A percentile compares a stretch with the other conserved stretches of the same genome.
These are phyloP conservation scores for Scaptomyza flava DNA, from an alignment of 2,888 invertebrate genomes.

Conservation along the genomic window DNA sequence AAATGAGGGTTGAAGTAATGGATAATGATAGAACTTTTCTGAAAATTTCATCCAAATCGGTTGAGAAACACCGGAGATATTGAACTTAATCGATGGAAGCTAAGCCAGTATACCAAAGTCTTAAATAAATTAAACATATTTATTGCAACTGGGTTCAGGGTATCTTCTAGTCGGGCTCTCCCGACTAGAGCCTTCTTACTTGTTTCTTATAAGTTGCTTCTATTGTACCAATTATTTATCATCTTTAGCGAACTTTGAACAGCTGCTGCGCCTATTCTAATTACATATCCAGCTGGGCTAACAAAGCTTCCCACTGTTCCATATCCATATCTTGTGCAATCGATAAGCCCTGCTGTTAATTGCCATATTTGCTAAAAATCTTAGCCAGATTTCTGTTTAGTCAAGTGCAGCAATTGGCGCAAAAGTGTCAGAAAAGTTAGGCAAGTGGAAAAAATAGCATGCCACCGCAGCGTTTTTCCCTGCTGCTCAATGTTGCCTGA, in stretches of 20 bases:
- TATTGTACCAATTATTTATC: constrained; percentile 1
- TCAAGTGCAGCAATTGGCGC: constrained; percentile 26
- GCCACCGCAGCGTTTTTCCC: constrained; percentile 15
- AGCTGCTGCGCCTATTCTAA: constrained; percentile 35
- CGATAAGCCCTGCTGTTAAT: constrained; percentile 29
- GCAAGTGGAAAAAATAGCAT: constrained; percentile 68
- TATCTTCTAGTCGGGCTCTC: too few relatives aligned
- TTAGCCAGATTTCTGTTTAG: constrained; percentile 32
- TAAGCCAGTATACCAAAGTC: too few relatives aligned
- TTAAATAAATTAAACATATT: too few relatives aligned
- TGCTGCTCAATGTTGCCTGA: constrained; percentile 70
- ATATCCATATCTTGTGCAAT: constrained; percentile 12
- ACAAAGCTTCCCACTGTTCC: constrained; percentile 35
- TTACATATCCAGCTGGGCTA: constrained; percentile 52
- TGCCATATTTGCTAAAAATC: constrained; percentile 20
- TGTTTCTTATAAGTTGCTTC: too few relatives aligned
- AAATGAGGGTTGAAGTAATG: too few relatives aligned
- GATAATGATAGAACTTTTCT: too few relatives aligned
- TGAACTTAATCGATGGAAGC: too few relatives aligned
- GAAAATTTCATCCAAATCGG: too few relatives aligned
- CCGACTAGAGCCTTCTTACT: too few relatives aligned
- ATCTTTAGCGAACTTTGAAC: constrained; percentile 4
- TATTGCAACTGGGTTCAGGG: too few relatives aligned
- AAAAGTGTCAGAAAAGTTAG: constrained; percentile 66
- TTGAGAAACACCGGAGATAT: too few relatives aligned